Evolutionary conservation across 2,888 invertebrate species (phyloP).

Genomic region (Ethmia dodecea): DNA sequence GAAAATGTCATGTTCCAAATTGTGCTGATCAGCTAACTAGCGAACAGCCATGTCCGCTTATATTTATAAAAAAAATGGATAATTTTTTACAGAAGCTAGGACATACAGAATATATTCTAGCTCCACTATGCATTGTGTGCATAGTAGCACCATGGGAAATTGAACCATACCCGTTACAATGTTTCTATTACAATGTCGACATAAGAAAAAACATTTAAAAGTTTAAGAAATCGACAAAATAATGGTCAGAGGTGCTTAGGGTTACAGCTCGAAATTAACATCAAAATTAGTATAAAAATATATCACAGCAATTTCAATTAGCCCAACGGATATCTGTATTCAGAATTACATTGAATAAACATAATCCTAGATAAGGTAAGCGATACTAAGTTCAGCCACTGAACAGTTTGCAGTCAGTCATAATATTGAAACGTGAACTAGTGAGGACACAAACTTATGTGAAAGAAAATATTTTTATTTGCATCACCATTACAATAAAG

Average conservation of each 20-base stretch:
- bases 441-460: conserved; percentile 16
- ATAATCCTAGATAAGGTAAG: conserved; percentile 19
- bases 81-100: too few species aligned
- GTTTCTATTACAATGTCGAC: conserved; percentile 35
- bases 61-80: too few species aligned
- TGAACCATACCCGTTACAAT: conserved; percentile 48
- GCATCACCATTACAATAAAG: conserved; percentile 10
- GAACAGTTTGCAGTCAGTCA: conserved; percentile 5
- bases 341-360: conserved; percentile 23
- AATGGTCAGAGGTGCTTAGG: conserved; percentile 40
- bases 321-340: conserved; percentile 44
- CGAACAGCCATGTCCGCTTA: too few species aligned
- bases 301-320: conserved; percentile 73
- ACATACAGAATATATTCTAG: too few species aligned
- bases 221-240: conserved; percentile 44
- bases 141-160: conserved; percentile 28
- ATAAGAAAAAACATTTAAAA: conserved; percentile 34
- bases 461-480: conserved; percentile 8
- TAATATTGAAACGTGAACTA: background rate
- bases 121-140: too few species aligned
- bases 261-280: conserved; percentile 44
- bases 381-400: conserved; percentile 12
- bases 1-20: too few species aligned
- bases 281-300: conserved; percentile 66
- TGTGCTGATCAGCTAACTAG: too few species aligned